These are phyloP conservation scores for Drepanosiphum platanoidis DNA, from an alignment of 2,888 invertebrate species.

Conservation along the genomic window DNA sequence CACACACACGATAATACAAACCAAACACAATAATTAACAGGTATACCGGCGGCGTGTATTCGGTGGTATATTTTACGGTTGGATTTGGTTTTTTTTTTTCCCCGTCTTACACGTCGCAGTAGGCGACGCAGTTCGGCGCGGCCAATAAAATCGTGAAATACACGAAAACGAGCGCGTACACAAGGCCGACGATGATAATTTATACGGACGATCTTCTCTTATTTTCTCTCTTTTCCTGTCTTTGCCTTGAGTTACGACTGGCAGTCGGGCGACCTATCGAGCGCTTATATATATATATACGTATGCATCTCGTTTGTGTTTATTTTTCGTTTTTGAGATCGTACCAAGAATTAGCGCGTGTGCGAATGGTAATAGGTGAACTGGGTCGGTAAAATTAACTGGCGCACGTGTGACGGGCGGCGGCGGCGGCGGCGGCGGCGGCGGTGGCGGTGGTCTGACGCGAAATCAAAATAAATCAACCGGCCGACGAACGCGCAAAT, in stretches of 20 bases:
- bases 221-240: neutral
- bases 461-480: conserved; percentile 40
- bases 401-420: neutral
- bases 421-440: neutral
- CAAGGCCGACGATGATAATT: neutral
- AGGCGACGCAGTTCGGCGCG: neutral
- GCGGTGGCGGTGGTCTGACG: neutral
- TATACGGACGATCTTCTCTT: neutral
- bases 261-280: neutral
- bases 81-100: no score
- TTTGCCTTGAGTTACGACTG: conserved; percentile 1
- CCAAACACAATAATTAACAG: neutral
- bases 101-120: neutral
- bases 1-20: neutral
- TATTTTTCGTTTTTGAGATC: conserved; percentile 43
- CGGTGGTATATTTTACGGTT: no score
- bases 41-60: no score
- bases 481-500: conserved; percentile 18
- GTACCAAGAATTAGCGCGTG: conserved; percentile 1
- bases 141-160: neutral
- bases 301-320: neutral
- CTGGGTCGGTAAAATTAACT: conserved; percentile 54
- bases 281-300: neutral
- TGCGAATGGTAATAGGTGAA: neutral
- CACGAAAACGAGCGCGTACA: neutral